Conservation (phyloP, 2,888 invertebrate genomes). For the Tetanocera ferruginea region DNA sequence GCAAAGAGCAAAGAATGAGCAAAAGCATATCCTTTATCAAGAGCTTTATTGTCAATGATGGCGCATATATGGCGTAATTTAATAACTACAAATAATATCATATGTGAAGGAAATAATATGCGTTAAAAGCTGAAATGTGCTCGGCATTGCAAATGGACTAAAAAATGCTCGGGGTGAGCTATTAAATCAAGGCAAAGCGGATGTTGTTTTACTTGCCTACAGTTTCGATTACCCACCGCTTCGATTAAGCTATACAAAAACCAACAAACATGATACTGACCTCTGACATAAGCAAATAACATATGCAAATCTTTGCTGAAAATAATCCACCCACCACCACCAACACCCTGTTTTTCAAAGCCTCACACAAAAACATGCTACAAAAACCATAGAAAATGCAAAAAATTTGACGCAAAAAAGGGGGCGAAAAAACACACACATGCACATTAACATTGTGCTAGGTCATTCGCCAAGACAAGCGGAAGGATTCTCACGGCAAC, state of each 20-base stretch:
- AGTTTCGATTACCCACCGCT: too few species aligned
- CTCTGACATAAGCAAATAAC: too few species aligned
- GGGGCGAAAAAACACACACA: neutral
- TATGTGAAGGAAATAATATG: neutral
- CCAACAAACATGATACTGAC: too few species aligned
- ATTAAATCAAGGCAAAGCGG: too few species aligned
- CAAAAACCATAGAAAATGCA: neutral
- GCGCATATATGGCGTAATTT: neutral
- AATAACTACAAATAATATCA: neutral
- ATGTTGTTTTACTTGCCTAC: too few species aligned
- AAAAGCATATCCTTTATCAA: neutral
- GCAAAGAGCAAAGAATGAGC: neutral
- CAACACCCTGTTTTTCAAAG: neutral
- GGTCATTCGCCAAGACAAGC: neutral
- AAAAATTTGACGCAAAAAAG: neutral
- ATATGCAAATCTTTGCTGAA: too few species aligned
- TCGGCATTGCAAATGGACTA: neutral
- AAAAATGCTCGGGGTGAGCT: too few species aligned
- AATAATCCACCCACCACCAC: neutral
- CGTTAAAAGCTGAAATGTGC: neutral
- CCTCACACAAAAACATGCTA: neutral
- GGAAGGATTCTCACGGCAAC: neutral
- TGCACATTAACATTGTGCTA: neutral
- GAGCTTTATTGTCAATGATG: neutral
- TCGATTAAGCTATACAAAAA: too few species aligned